phyloP scores from a whole-genome alignment of 1,140 invertebrate genomes.

The Drosophila kepulauana region DNA sequence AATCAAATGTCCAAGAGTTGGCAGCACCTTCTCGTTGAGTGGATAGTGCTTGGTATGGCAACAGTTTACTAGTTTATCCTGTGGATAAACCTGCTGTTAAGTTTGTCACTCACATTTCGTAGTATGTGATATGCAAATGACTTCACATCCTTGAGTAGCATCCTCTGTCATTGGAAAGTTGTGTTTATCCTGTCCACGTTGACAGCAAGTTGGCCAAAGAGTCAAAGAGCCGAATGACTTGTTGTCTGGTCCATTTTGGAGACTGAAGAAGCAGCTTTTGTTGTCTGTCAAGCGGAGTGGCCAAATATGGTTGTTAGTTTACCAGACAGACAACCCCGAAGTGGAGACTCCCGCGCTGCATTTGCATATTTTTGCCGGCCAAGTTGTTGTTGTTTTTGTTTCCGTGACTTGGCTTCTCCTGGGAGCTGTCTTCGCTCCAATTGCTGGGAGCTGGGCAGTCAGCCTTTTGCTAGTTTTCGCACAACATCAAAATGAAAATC shows the following conservation, averaged over 20 bases:
- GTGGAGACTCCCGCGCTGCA: slow-evolving; percentile 17
- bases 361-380: slow-evolving; percentile 73
- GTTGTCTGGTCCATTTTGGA: slow-evolving; percentile 40
- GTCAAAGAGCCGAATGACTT: slow-evolving; percentile 19
- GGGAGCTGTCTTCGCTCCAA: slow-evolving; percentile 71
- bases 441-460: background rate
- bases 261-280: slow-evolving; percentile 58
- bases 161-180: slow-evolving; percentile 24
- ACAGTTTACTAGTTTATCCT: background rate
- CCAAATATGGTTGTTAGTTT: slow-evolving; percentile 82
- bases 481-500: slow-evolving; percentile 58
- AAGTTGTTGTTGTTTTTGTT: slow-evolving; percentile 53
- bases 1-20: background rate
- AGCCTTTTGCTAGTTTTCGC: slow-evolving; percentile 58
- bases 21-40: background rate
- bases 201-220: slow-evolving; percentile 33
- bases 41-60: background rate
- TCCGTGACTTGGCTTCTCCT: slow-evolving; percentile 60
- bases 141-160: background rate
- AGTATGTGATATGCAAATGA: background rate
- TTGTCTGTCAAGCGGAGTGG: slow-evolving; percentile 79
- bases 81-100: background rate
- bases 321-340: slow-evolving; percentile 30
- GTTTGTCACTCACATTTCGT: background rate
- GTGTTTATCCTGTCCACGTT: slow-evolving; percentile 35